These are phyloP conservation scores for Aphidoletes aphidimyza DNA, from an alignment of 2,888 invertebrate species.

Conservation along the genomic window DNA sequence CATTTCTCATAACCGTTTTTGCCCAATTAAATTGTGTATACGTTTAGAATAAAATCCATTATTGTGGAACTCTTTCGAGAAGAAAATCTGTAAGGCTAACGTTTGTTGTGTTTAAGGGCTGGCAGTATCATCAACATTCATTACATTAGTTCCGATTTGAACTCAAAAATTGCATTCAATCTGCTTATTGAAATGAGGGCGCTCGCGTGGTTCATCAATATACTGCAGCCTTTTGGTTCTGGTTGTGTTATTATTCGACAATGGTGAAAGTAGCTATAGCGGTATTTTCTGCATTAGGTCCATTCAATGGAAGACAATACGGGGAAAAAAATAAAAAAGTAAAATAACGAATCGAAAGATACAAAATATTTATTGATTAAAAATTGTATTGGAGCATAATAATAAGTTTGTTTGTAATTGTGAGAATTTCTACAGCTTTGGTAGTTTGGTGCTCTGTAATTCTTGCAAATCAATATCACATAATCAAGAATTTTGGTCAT, in stretches of 20 bases:
- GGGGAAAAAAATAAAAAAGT: neutral
- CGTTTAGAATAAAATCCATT: conserved; percentile 53
- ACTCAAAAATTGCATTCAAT: no score
- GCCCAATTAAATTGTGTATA: conserved; percentile 50
- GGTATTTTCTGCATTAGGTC: neutral
- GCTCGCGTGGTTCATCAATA: no score
- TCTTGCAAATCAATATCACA: no score
- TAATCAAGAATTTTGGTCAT: no score
- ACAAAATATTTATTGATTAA: neutral
- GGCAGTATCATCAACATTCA: no score
- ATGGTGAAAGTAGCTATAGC: neutral
- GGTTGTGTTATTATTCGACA: neutral
- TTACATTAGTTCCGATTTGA: no score
- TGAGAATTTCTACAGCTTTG: no score
- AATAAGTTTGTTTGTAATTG: conserved; percentile 13
- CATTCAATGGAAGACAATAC: neutral
- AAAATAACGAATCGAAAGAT: neutral
- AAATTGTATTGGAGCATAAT: conserved; percentile 13
- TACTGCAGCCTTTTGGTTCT: no score
- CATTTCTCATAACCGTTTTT: conserved; percentile 52
- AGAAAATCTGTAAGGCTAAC: neutral
- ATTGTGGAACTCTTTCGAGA: neutral
- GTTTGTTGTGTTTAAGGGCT: no score
- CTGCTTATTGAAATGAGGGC: no score
- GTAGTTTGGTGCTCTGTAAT: no score